Conservation (phyloP, 2,888 invertebrate genomes). For the Cosmia pyralina region DNA sequence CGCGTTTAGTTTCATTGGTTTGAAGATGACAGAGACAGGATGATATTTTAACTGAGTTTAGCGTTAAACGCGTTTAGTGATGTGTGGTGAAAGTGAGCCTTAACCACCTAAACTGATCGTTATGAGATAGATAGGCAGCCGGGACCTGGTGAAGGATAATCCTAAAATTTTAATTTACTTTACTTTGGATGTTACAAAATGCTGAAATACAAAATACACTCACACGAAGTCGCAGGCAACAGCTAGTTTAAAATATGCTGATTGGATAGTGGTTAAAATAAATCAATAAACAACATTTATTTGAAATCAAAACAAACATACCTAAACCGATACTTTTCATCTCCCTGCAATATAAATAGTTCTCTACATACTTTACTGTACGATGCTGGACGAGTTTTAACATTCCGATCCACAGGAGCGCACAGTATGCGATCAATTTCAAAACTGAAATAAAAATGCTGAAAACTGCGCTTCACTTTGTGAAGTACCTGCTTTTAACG, state of each 20-base stretch:
- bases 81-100: too few relatives aligned
- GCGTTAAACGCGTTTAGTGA: too few relatives aligned
- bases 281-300: not conserved
- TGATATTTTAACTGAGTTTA: too few relatives aligned
- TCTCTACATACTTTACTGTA: conserved; percentile 1
- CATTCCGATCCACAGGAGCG: conserved; percentile 8
- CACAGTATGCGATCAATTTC: conserved; percentile 23
- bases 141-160: not conserved
- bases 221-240: not conserved
- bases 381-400: conserved; percentile 32
- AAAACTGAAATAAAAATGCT: conserved; percentile 43
- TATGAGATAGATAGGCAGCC: not conserved
- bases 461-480: not conserved
- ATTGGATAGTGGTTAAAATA: not conserved
- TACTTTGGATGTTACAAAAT: too few relatives aligned
- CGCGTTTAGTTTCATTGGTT: too few relatives aligned
- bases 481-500: conserved; percentile 27
- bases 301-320: conserved; percentile 6
- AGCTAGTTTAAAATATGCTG: not conserved
- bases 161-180: too few relatives aligned
- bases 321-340: not conserved
- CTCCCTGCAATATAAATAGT: conserved; percentile 25
- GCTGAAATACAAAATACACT: too few relatives aligned
- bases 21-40: too few relatives aligned
- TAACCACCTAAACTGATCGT: not conserved